Conservation (phyloP, 2,113 vertebrate genomes). For the Saguinus midas region DNA sequence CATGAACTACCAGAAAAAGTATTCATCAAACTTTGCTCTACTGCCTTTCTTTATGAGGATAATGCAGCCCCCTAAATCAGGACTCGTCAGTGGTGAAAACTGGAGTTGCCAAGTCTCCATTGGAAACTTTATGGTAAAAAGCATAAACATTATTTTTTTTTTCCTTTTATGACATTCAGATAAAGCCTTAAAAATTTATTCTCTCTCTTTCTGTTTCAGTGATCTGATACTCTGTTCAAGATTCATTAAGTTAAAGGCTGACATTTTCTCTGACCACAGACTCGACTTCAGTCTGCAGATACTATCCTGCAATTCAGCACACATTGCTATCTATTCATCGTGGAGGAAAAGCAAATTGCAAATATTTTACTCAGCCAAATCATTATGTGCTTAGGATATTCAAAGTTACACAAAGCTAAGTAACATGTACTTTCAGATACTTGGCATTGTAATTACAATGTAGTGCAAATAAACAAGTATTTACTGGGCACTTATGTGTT, state of each 20-base stretch:
- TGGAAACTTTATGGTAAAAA: background rate
- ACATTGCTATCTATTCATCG: background rate
- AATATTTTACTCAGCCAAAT: background rate
- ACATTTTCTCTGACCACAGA: background rate
- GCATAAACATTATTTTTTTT: background rate
- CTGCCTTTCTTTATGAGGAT: background rate
- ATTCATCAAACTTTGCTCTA: background rate
- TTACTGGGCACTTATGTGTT: background rate
- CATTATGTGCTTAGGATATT: background rate
- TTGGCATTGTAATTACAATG: background rate
- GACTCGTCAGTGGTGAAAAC: background rate
- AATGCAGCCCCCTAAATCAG: background rate
- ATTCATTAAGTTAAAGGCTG: background rate
- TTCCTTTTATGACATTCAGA: slow-evolving; percentile 32
- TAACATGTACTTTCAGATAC: background rate
- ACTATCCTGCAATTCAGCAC: background rate
- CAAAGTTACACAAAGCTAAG: slow-evolving; percentile 8
- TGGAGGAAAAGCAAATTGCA: background rate
- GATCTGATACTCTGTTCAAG: background rate
- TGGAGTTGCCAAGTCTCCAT: background rate
- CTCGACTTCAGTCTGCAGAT: background rate
- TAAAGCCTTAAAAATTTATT: background rate
- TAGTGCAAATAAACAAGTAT: background rate
- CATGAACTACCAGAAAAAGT: background rate
- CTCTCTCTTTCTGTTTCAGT: background rate